Percentiles rank a stretch among this genome's conserved stretches.
Evolutionary conservation across 2,113 vertebrate genomes (phyloP).

Genomic region (Spea multiplicata): DNA sequence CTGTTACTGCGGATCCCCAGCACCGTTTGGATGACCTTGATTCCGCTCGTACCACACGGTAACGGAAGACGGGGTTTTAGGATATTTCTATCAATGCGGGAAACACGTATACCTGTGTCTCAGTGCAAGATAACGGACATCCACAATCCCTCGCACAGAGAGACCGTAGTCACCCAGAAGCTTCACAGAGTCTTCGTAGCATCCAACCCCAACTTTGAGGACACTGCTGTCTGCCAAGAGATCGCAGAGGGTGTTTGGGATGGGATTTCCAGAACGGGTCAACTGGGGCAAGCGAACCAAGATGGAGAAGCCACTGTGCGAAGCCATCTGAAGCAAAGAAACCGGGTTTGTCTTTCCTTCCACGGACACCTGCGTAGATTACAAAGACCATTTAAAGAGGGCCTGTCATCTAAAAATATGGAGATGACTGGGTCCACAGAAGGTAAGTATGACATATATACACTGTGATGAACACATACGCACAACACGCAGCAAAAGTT

Average conservation of each 20-base stretch:
- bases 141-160: slow-evolving; percentile 75
- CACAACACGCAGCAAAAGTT: too few relatives aligned
- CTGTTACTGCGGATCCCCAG: too few relatives aligned
- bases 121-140: slow-evolving; percentile 85
- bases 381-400: not conserved
- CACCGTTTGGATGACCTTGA: too few relatives aligned
- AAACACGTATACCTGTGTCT: slow-evolving; percentile 69
- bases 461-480: too few relatives aligned
- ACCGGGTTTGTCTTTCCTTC: slow-evolving; percentile 76
- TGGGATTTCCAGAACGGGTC: slow-evolving; percentile 55
- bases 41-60: too few relatives aligned
- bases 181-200: slow-evolving; percentile 86
- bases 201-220: slow-evolving; percentile 91
- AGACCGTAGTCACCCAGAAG: slow-evolving; percentile 81
- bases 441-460: too few relatives aligned
- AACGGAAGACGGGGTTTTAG: too few relatives aligned
- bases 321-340: slow-evolving; percentile 87
- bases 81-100: too few relatives aligned
- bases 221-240: slow-evolving; percentile 75
- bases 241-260: slow-evolving; percentile 76
- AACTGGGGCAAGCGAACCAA: slow-evolving; percentile 81
- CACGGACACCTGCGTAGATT: slow-evolving; percentile 73
- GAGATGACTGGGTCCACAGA: not conserved
- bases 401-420: not conserved
- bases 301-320: slow-evolving; percentile 79